Evolutionary conservation across 2,797 vertebrate genomes (phyloP), one percentile per base, ranked within the genome.

Genomic region (Argentina silus): DNA sequence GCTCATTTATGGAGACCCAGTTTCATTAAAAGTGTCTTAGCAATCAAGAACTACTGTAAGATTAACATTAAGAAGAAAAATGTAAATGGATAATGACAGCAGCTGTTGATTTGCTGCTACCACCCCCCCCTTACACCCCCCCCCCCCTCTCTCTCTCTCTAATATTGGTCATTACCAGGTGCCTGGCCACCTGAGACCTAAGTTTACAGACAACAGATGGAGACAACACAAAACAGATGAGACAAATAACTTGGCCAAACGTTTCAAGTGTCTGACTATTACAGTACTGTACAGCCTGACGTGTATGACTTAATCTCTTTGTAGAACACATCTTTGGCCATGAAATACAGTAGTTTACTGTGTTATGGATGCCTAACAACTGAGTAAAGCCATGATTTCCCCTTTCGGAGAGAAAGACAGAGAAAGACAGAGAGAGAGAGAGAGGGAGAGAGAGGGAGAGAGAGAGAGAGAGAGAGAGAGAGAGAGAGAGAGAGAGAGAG

Each of bases 61-160:
- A 36, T 36, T 36, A 36, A 36, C 27, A 36, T 36, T 36, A 59
- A 47, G 47, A 70, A 60, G 21, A 69, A 53, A 21, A 65, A 70
- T 72, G 23, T 53, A 61, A 64, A 70, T 67, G 43, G 67, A 73
- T 75, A 44, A 69, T 10, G 59, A 80, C 70, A 80, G 80, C 75
- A 78, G 78, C 76, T 84, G 82, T 79, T 77, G 74, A 50, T 51
- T 65, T 48, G 50, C 59, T 67, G 17, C 53, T 69, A 61, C 21
- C 72, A 66, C 3, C 44, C 2, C 8, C 59, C 53, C 56, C 61
- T 50, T 42, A 36, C 43, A 19, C 72, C 65, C 63, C 57, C 17
- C 60, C 27, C 67, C 14, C 60, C 27, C 67, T 53, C 67, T 56
- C 27, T 43, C 43, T 42, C 63, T 48, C 36, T 51, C 8, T 4